A percentile compares a stretch with the other conserved stretches of the same genome.
phyloP scores from a whole-genome alignment of 2,797 vertebrate genomes.

The Serranus cabrilla region DNA sequence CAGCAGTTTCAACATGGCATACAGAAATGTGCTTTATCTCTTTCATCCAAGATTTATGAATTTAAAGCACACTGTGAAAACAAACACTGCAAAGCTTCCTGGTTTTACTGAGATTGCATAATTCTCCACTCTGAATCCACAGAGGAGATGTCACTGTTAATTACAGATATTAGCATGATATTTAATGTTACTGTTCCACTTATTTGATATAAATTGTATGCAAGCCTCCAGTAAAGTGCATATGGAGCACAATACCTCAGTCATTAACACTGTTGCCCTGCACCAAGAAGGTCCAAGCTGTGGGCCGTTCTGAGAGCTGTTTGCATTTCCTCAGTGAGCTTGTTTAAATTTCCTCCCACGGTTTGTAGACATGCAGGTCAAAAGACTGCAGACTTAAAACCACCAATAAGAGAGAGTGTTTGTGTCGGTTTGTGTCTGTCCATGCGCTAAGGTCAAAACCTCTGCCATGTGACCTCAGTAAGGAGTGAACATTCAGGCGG shows the following conservation, averaged over 20 bases:
- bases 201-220: conserved; percentile 24
- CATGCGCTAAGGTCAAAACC: neutral
- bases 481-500: neutral
- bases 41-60: neutral
- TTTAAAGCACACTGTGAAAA: neutral
- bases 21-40: neutral
- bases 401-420: neutral
- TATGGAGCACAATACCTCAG: neutral
- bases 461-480: conserved; percentile 5
- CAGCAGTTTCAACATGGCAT: neutral
- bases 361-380: conserved; percentile 13
- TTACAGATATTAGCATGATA: neutral
- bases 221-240: conserved; percentile 27
- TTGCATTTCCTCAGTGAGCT: conserved; percentile 25
- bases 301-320: neutral
- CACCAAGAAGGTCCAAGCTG: neutral
- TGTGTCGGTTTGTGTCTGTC: neutral
- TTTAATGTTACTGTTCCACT: conserved; percentile 4
- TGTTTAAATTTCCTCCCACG: conserved; percentile 20
- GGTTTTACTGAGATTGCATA: neutral
- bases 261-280: conserved; percentile 16
- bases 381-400: conserved; percentile 1
- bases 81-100: neutral
- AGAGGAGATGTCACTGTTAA: neutral
- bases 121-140: neutral